Conservation (phyloP, 2,888 invertebrate genomes). For the Thysanoteuthis rhombus region DNA sequence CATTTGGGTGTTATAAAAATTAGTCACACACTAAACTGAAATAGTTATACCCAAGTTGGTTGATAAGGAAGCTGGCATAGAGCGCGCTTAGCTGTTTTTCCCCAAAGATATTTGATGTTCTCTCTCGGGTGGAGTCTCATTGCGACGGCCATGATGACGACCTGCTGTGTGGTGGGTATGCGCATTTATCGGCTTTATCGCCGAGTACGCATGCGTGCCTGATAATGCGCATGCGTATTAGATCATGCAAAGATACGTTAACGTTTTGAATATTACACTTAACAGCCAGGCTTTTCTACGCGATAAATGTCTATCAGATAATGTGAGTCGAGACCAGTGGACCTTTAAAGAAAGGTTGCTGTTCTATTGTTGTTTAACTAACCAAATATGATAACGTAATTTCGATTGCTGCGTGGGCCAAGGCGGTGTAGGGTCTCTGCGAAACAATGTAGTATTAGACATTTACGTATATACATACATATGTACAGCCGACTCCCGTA, state of each 20-base stretch:
- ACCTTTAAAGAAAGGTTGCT: not conserved
- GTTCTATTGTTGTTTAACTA: not conserved
- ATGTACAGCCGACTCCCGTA: too few species aligned
- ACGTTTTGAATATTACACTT: not conserved
- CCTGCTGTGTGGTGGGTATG: not conserved
- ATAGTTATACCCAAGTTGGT: too few species aligned
- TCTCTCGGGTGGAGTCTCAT: not conserved
- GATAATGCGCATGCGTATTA: not conserved
- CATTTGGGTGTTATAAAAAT: too few species aligned
- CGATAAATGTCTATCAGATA: not conserved
- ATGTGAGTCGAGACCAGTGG: not conserved
- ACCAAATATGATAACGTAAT: not conserved
- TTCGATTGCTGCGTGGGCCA: not conserved
- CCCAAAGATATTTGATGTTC: too few species aligned
- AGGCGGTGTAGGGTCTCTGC: not conserved
- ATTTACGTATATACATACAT: not conserved
- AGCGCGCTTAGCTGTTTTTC: not conserved
- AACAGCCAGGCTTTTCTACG: not conserved
- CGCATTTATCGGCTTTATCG: not conserved
- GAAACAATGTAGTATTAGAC: not conserved
- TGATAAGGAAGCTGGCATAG: not conserved
- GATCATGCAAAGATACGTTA: not conserved
- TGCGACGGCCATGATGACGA: not conserved
- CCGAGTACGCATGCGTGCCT: not conserved
- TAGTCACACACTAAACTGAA: too few species aligned